phyloP scores from a whole-genome alignment of 2,797 vertebrate genomes.

The Prunella strophiata region DNA sequence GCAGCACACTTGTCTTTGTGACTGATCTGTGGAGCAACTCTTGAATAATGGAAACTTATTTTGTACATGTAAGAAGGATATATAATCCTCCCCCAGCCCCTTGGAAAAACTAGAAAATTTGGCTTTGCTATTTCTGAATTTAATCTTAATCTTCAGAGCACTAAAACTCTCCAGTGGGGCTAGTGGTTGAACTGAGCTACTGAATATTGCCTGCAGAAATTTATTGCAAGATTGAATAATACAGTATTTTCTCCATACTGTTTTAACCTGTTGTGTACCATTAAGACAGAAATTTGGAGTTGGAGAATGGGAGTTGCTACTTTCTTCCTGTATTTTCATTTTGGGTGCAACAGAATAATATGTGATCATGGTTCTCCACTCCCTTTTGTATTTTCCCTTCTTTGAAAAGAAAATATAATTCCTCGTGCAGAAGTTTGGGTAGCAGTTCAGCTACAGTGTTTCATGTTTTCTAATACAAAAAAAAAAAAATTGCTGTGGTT shows the following conservation, averaged over 20 bases:
- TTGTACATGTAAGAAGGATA: slow-evolving; percentile 35
- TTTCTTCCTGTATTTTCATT: neutral
- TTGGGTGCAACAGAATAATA: neutral
- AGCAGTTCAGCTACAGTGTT: neutral
- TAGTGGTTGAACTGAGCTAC: slow-evolving; percentile 44
- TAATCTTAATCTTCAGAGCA: slow-evolving; percentile 64
- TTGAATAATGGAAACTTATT: slow-evolving; percentile 67
- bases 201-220: slow-evolving; percentile 61
- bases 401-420: neutral
- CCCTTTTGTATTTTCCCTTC: neutral
- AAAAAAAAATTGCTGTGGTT: neutral
- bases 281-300: neutral
- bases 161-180: slow-evolving; percentile 66
- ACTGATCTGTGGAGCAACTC: slow-evolving; percentile 62
- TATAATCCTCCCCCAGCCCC: slow-evolving; percentile 23
- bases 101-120: slow-evolving; percentile 58
- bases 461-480: neutral
- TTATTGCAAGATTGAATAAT: slow-evolving; percentile 45
- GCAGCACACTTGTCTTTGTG: slow-evolving; percentile 58
- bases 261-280: neutral
- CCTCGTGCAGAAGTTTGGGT: neutral
- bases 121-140: slow-evolving; percentile 59
- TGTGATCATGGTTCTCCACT: neutral
- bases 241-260: neutral
- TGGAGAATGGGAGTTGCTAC: neutral